phyloP scores from a whole-genome alignment of 2,888 invertebrate genomes.

The Drosophila anomelani region DNA sequence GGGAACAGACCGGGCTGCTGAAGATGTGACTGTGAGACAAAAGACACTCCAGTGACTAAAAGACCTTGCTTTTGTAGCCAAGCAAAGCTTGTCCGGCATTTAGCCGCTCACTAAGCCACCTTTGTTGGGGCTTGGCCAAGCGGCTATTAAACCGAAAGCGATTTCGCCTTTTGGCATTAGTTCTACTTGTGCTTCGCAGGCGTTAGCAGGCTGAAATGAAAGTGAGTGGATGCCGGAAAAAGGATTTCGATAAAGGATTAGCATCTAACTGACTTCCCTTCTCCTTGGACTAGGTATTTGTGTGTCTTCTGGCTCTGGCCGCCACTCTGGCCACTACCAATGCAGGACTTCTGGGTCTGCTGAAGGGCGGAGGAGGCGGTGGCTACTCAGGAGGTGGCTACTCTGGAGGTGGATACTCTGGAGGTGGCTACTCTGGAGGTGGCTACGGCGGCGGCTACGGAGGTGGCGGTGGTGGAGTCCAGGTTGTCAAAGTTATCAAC shows the following conservation, averaged over 20 bases:
- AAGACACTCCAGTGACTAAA: conserved; percentile 15
- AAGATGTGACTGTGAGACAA: background rate
- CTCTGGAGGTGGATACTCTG: conserved; percentile 20
- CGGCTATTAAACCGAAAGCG: conserved; percentile 67
- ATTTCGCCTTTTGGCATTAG: conserved; percentile 60
- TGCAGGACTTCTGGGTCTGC: conserved; percentile 64
- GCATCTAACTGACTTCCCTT: conserved; percentile 18
- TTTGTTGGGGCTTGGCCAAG: conserved; percentile 31
- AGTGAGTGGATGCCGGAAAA: conserved; percentile 57
- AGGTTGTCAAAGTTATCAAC: conserved; percentile 9
- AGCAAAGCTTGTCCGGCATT: conserved; percentile 43
- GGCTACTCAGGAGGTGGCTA: conserved; percentile 42
- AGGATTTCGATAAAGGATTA: conserved; percentile 40
- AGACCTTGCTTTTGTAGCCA: conserved; percentile 25
- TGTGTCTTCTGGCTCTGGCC: conserved; percentile 66
- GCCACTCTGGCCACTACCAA: conserved; percentile 63
- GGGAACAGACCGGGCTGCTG: conserved; percentile 23
- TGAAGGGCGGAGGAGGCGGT: conserved; percentile 59
- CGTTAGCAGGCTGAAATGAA: conserved; percentile 62
- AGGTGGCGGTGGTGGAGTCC: conserved; percentile 28
- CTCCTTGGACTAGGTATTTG: conserved; percentile 54
- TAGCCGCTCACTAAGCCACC: conserved; percentile 34
- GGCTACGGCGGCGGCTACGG: conserved; percentile 22
- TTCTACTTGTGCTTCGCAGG: conserved; percentile 59
- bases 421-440: conserved; percentile 20